Evolutionary conservation across 2,888 invertebrate species (phyloP).

Genomic region (Neria commutata): DNA sequence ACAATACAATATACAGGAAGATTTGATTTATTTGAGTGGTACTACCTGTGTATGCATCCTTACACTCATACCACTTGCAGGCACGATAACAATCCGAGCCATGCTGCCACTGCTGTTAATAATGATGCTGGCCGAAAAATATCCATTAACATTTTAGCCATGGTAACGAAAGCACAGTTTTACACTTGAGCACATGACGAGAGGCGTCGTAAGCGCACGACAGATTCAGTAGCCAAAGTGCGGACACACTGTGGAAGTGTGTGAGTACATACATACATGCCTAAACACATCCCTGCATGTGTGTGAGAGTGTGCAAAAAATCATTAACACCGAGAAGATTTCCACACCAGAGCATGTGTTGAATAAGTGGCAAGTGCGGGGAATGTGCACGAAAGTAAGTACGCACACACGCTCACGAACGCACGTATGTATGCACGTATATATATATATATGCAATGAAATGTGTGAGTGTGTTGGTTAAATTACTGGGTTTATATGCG

Average conservation of each 20-base stretch:
- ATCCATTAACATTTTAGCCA: constrained; percentile 27
- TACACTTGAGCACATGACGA: constrained; percentile 22
- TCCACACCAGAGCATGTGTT: constrained; percentile 25
- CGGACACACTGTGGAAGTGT: constrained; percentile 7
- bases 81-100: constrained; percentile 7
- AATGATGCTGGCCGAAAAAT: constrained; percentile 25
- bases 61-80: too few relatives aligned
- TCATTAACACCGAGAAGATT: constrained; percentile 50
- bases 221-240: constrained; percentile 1
- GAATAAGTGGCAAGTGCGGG: constrained; percentile 13
- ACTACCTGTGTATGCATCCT: too few relatives aligned
- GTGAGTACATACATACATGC: background rate
- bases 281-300: constrained; percentile 42
- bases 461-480: constrained; percentile 38
- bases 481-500: constrained; percentile 54
- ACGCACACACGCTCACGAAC: constrained; percentile 32
- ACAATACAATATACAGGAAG: too few relatives aligned
- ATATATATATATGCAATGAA: constrained; percentile 16
- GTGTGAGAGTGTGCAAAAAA: constrained; percentile 56
- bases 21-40: too few relatives aligned
- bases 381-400: background rate
- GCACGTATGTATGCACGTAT: background rate
- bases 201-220: background rate
- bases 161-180: constrained; percentile 20
- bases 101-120: constrained; percentile 20